A percentile compares a stretch with the other conserved stretches of the same genome.
Conservation (phyloP, 2,113 vertebrate species). For the Eurypyga helias region DNA sequence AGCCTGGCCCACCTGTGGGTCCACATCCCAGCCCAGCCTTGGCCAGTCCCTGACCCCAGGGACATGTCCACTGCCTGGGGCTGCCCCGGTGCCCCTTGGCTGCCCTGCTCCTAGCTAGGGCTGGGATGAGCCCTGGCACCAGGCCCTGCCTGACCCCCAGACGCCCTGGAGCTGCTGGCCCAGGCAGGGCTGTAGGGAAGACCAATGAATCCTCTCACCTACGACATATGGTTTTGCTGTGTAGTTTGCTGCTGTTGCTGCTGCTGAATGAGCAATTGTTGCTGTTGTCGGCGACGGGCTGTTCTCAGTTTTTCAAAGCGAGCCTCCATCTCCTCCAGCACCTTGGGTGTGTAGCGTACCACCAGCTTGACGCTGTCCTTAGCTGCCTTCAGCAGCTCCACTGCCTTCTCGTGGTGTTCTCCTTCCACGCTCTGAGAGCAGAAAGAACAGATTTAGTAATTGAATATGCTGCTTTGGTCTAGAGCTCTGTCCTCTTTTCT, state of each 20-base stretch:
- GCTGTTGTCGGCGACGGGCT: conserved; percentile 94
- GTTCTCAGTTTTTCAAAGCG: conserved; percentile 97
- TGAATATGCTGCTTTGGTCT: background rate
- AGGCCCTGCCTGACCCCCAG: background rate
- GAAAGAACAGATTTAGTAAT: background rate
- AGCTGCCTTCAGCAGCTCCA: conserved; percentile 95
- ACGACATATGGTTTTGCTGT: conserved; percentile 98
- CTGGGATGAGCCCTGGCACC: background rate
- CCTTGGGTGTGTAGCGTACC: conserved; percentile 98
- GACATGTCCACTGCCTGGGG: background rate
- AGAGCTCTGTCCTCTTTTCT: background rate
- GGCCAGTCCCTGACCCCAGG: background rate
- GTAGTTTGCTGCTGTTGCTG: conserved; percentile 86
- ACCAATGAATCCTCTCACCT: conserved; percentile 86
- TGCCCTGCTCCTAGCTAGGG: background rate
- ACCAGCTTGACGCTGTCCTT: conserved; percentile 97
- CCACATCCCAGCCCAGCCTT: background rate
- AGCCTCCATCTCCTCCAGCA: conserved; percentile 99
- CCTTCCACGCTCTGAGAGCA: conserved; percentile 93
- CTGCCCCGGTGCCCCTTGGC: fast-evolving
- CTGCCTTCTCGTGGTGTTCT: conserved; percentile 96
- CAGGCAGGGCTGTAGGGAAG: background rate
- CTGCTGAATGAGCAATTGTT: conserved; percentile 94
- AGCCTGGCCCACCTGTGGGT: background rate
- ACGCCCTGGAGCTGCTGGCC: background rate